Base-by-base conservation (phyloP, 2,797 vertebrate genomes). In the Manis pentadactyla region DNA sequence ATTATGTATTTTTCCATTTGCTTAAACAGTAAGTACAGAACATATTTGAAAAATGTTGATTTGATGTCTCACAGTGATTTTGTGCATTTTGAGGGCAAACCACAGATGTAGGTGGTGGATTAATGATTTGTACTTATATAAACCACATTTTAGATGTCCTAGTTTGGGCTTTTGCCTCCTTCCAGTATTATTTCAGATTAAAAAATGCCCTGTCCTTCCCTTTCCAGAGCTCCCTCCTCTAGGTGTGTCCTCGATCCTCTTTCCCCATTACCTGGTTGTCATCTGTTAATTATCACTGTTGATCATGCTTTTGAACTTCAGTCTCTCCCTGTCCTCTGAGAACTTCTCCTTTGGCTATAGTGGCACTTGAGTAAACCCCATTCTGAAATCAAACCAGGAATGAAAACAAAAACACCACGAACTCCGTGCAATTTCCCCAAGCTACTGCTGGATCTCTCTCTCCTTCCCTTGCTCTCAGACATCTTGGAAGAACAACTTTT, bases 11-110 rank as follows among this genome's bases (percentile, higher is more conserved):
- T 96, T 88, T 51, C 66, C 68, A 21, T 34, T 81, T 85, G 7
- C n/a, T 87, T 42, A 59, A 96, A 34, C 42, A 49, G 27, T 88
- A 92, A n/a, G 25, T 34, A 77, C 14, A 82, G 39, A 89, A 61
- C 34, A 11, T 66, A 79, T 81, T 87, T 78, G 49, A 39, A 90
- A 92, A 85, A 82, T 51, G 18, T 34, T 49, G 29, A 74, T 69
- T 94, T 53, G 83, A 17, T 42, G 55, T 66, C 55, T 92, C 61
- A 39, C 78, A 74, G 29, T 69, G 85, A 49, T 69, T 94, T 93
- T 31, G 53, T 77, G 42, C 57, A 73, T 68, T 79, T 94, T 68
- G 17, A 46, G 78, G 53, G 59, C 19, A 81, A 94, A 9, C 49
- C 53, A 68, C 42, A 61, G 29, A 27, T 68, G 39, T 53, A 74